Evolutionary conservation across 2,113 vertebrate species (phyloP).

Genomic region (Siphamia tubifer): DNA sequence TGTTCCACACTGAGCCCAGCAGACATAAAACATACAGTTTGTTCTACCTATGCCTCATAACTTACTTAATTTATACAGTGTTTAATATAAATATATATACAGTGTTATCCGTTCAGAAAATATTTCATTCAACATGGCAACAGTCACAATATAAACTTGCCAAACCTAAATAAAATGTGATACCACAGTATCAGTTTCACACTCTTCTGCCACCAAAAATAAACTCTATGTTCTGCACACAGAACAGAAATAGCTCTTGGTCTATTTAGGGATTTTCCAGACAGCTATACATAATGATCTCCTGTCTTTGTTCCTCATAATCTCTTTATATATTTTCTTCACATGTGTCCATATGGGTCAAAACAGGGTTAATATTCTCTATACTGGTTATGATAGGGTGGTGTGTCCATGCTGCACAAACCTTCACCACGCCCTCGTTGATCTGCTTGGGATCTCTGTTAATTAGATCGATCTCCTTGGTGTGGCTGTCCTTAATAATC

Average conservation of each 20-base stretch:
- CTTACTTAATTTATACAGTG: not conserved
- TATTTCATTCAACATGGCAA: slow-evolving; percentile 30
- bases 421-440: slow-evolving; percentile 93
- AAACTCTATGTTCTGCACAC: slow-evolving; percentile 47
- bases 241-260: slow-evolving; percentile 55
- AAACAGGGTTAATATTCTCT: not conserved
- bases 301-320: not conserved
- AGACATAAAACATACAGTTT: not conserved
- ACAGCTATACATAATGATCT: slow-evolving; percentile 28
- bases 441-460: slow-evolving; percentile 93
- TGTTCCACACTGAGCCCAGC: not conserved
- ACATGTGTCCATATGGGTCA: slow-evolving; percentile 6
- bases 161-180: slow-evolving; percentile 33
- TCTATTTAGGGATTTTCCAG: slow-evolving; percentile 67
- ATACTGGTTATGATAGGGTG: not conserved
- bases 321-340: not conserved
- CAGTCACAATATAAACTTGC: slow-evolving; percentile 50
- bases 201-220: slow-evolving; percentile 72
- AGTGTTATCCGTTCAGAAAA: not conserved
- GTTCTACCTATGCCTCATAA: not conserved
- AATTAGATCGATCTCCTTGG: slow-evolving; percentile 93
- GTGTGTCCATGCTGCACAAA: slow-evolving; percentile 59
- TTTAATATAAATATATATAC: not conserved
- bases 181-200: slow-evolving; percentile 48
- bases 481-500: slow-evolving; percentile 88